Evolutionary conservation across 2,888 invertebrate genomes (phyloP).

Genomic region (Drosophila formosana): DNA sequence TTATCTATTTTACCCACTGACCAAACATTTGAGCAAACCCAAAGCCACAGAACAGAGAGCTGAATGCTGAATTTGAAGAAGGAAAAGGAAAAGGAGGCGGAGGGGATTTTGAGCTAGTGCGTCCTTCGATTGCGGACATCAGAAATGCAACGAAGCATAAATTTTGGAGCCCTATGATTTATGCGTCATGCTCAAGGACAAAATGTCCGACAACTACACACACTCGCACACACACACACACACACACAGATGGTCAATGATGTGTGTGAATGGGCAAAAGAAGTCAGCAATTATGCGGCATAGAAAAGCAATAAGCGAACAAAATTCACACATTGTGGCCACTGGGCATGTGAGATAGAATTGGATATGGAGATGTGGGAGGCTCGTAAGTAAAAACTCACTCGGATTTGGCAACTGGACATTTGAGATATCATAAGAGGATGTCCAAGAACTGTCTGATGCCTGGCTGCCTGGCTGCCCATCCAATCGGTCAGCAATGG

Average conservation of each 20-base stretch:
- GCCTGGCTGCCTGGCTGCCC: constrained; percentile 5
- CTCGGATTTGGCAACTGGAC: constrained; percentile 61
- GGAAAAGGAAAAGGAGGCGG: background rate
- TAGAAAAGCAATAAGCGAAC: constrained; percentile 80
- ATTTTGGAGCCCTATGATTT: constrained; percentile 69
- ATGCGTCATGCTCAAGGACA: constrained; percentile 74
- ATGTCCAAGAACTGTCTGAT: constrained; percentile 38
- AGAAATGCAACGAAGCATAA: constrained; percentile 74
- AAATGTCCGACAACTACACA: constrained; percentile 40
- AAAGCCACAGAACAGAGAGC: constrained; percentile 1
- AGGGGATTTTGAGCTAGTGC: background rate
- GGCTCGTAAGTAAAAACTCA: constrained; percentile 33
- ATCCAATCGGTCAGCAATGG: constrained; percentile 26
- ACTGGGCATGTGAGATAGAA: constrained; percentile 35
- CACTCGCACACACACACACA: constrained; percentile 13
- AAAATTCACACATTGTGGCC: constrained; percentile 78
- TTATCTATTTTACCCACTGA: constrained; percentile 62
- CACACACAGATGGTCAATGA: constrained; percentile 44
- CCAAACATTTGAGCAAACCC: constrained; percentile 47
- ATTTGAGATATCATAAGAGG: constrained; percentile 70
- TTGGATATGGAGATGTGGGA: background rate
- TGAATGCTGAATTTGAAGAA: background rate
- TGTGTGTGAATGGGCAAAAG: constrained; percentile 76
- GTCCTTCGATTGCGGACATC: constrained; percentile 31
- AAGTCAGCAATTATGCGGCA: constrained; percentile 80